phyloP scores from a whole-genome alignment of 2,113 vertebrate species.

The Eolophus roseicapilla region DNA sequence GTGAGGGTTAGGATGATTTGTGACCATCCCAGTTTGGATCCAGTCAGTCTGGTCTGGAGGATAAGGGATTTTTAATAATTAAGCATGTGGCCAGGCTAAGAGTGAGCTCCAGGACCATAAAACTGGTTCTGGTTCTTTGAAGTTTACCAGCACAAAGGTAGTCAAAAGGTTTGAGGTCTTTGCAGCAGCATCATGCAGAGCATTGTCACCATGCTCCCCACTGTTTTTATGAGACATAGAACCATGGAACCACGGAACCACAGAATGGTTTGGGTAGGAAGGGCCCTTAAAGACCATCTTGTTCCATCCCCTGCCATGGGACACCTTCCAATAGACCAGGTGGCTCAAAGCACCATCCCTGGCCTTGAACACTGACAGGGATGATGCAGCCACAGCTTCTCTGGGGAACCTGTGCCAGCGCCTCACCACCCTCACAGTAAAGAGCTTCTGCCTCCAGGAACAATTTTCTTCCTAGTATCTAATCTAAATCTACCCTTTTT shows the following conservation, averaged over 20 bases:
- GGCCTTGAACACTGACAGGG: background rate
- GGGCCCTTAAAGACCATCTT: background rate
- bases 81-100: background rate
- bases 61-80: background rate
- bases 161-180: background rate
- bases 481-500: background rate
- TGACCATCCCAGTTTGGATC: background rate
- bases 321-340: background rate
- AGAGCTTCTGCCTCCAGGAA: background rate
- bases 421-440: background rate
- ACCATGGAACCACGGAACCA: background rate
- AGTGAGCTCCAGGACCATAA: background rate
- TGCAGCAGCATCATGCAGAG: background rate
- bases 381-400: background rate
- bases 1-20: background rate
- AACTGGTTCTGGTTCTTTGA: background rate
- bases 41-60: background rate
- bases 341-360: background rate
- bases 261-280: background rate
- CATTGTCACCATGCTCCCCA: background rate
- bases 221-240: background rate
- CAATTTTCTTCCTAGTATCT: background rate
- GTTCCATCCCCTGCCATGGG: background rate
- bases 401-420: background rate
- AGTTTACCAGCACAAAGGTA: background rate